These are phyloP conservation scores for Caprella mutica DNA, from an alignment of 2,888 invertebrate species.

Conservation along the genomic window DNA sequence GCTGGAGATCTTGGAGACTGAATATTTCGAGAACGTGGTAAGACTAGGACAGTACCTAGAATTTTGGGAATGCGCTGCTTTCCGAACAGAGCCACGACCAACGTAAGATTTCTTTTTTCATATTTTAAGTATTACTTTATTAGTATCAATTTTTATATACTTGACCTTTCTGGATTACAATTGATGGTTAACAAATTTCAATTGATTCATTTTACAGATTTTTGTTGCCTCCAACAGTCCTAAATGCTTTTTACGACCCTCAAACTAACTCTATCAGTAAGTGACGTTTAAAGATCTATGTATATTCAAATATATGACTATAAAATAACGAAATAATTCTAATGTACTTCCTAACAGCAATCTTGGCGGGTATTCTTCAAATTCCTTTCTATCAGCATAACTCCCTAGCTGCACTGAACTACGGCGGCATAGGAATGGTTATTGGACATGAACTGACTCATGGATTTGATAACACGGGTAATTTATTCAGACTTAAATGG, in stretches of 20 bases:
- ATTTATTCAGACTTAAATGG: not conserved
- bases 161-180: too few relatives aligned
- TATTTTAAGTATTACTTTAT: too few relatives aligned
- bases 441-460: constrained; percentile 33
- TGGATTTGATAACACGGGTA: constrained; percentile 29
- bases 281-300: not conserved
- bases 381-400: constrained; percentile 24
- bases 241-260: constrained; percentile 28
- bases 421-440: constrained; percentile 26
- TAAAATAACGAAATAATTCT: not conserved
- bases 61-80: not conserved
- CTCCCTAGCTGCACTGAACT: constrained; percentile 25
- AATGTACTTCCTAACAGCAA: constrained; percentile 5
- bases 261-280: constrained; percentile 26
- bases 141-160: too few relatives aligned
- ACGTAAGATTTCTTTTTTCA: not conserved
- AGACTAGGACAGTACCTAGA: constrained; percentile 14
- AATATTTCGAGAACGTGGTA: constrained; percentile 21
- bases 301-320: not conserved
- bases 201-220: constrained; percentile 10
- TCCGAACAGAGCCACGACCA: not conserved
- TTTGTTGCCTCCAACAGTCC: constrained; percentile 18
- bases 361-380: constrained; percentile 24
- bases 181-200: too few relatives aligned
- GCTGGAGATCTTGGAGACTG: constrained; percentile 14